Evolutionary conservation across 1,140 invertebrate genomes (phyloP), one percentile per base, ranked within the genome.

Genomic region (Zaprionus gabonicus): DNA sequence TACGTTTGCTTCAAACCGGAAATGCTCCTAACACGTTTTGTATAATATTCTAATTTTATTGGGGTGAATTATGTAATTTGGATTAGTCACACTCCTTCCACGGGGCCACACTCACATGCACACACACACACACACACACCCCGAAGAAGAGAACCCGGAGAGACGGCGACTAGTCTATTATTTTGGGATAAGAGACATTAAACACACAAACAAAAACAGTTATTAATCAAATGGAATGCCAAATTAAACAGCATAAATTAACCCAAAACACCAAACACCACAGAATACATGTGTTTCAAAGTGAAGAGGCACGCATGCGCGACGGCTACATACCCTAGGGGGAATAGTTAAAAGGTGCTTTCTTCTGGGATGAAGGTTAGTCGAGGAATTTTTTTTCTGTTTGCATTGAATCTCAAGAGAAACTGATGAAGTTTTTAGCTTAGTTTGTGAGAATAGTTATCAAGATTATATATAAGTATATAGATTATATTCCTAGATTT

Each of bases 151-250:
- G 28, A 72, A 28, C 20, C 44, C 28, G 66, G 36, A 38, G 31
- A 34, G 10, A 34, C 31, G 31, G 9, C 9, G 41, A 46, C n/a
- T 20, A 17, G 41, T 62, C 59, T 4, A 15, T 65, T 66, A 10
- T 20, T 38, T 57, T 65, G 34, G 62, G 15, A 38, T 65, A 38
- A 55, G 28, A 53, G 57, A 65, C 69, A 72, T 66, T 60, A 65
- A 64, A 62, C 31, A 46, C 27, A 49, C 13, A 53, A 31, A 72
- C 53, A 70, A 68, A 51, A 78, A 64, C 41, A 65, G 82, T 66
- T 86, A 85, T 87, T 84, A 79, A 88, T 88, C 84, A 88, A 87
- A 73, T 74, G 63, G 57, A 71, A 80, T 82, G 82, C 73, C 80
- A 72, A 75, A 86, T 80, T 80, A 71, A 81, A 87, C 63, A 67